Evolutionary conservation across 2,888 invertebrate genomes (phyloP), one percentile per base, ranked within the genome.

Genomic region (Apamea crenata): DNA sequence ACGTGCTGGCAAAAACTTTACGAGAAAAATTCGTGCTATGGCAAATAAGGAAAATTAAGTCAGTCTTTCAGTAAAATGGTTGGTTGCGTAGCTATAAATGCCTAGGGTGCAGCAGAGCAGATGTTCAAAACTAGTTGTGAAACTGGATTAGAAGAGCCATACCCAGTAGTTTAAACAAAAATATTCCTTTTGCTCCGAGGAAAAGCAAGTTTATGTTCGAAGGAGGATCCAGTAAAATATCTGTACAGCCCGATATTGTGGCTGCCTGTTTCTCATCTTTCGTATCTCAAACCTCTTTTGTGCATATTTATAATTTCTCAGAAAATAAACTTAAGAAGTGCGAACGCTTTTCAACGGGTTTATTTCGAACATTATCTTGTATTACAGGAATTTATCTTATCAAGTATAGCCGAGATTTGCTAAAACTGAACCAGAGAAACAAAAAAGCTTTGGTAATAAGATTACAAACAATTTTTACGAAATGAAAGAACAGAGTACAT

Each of bases 261-360:
- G 21, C 67, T 32, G 18, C 65, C 56, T 66, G 21, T 73, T 14
- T 66, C 61, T 82, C n/a, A 16, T 76, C 61, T 70, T 21, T 74
- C 2, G 21, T 53, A 65, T 50, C 32, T 73, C 32, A 66, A 83
- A 73, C 6, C 65, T 69, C 72, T 73, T 53, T 14, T 36, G 68
- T 76, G 72, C 70, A 77, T n/a, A 73, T 82, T 86, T 83, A 87
- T 84, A 87, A 84, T 86, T 77, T 61, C 76, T 61, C 16, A 7
- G 73, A 82, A 74, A 86, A 77, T 83, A 70, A 73, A 74, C 40
- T 63, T 36, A 44, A 72, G 85, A 68, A 75, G 44, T 82, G 65
- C 44, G 66, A 86, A 74, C 32, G 73, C 61, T 77, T 76, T 65
- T 82, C 47, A 70, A 73, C 32, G 66, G 63, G 56, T 80, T 71